Base-by-base conservation (phyloP, 1,140 invertebrate genomes). In the Pseudomyrmex sp. region DNA sequence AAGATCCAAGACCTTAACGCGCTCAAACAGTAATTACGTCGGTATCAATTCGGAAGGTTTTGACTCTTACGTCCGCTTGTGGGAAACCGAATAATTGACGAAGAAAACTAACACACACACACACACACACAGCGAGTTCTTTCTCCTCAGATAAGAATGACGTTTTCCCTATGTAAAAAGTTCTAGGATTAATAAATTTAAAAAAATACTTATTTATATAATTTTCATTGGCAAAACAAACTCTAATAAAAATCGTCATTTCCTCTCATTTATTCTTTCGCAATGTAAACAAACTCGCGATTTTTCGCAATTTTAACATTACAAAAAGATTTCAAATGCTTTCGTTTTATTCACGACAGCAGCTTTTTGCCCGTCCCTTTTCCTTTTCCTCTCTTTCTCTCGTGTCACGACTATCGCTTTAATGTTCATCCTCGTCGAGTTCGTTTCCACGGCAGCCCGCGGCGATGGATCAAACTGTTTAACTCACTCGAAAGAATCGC, bases 401-500 rank as follows among this genome's bases (percentile, higher is more conserved):
- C 23, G 12, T 52, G 54, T 44, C 65, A 35, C 35, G 48, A 70
- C 20, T 58, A 8, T 56, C 65, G 44, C 46, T 72, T 72, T 72
- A 70, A 70, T 50, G 44, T 80, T 56, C 44, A n/a, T 5, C 20
- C 20, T 76, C 23, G 8, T 72, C 26, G 58, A 26, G 62, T 61
- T 84, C 72, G 89, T 90, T 90, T 87, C 89, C 63, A 90, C 20
- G 82, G 84, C 79, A 90, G 87, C 89, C 65, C 46, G 56, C 69
- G 52, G 18, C 83, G 61, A 90, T 90, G 79, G 89, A 90, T 90
- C 89, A 90, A 90, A 90, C 89, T 68, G 82, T 87, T 83, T 84
- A 83, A 88, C 83, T 79, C 72, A 77, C 62, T 83, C 85, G 44
- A 61, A 77, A 79, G 48, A 62, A 61, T 66, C 9, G 26, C 56